phyloP scores from a whole-genome alignment of 2,797 vertebrate species.

The Coregonus sp. region DNA sequence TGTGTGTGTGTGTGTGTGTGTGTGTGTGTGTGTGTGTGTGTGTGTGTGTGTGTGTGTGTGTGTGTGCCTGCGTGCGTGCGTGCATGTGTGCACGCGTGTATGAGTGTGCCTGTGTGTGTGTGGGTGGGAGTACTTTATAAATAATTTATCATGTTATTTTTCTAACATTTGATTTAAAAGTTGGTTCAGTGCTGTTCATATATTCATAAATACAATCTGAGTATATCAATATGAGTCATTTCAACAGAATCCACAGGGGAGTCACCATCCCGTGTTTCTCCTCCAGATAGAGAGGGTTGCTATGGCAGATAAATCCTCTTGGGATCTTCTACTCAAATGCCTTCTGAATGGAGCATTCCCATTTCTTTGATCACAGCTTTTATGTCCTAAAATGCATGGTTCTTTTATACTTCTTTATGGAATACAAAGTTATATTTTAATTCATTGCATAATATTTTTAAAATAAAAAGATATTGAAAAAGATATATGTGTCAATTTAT shows the following conservation, averaged over 20 bases:
- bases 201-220: not conserved
- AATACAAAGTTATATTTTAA: not conserved
- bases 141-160: not conserved
- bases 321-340: too few species aligned
- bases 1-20: conserved; percentile 6
- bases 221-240: not conserved
- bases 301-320: not conserved
- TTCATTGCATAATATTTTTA: too few species aligned
- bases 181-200: not conserved
- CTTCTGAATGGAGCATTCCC: too few species aligned
- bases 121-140: not conserved
- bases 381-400: not conserved
- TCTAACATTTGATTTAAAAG: not conserved
- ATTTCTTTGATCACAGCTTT: not conserved
- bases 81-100: not conserved
- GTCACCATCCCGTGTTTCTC: not conserved
- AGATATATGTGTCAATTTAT: too few species aligned
- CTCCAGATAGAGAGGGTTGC: not conserved
- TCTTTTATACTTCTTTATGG: not conserved
- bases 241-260: not conserved
- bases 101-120: not conserved
- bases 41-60: conserved; percentile 7
- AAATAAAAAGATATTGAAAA: too few species aligned
- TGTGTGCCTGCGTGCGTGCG: not conserved
- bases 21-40: not conserved